Evolutionary conservation across 1,140 invertebrate species (phyloP), one percentile per base, ranked within the genome.

Genomic region (Drosophila athabasca): DNA sequence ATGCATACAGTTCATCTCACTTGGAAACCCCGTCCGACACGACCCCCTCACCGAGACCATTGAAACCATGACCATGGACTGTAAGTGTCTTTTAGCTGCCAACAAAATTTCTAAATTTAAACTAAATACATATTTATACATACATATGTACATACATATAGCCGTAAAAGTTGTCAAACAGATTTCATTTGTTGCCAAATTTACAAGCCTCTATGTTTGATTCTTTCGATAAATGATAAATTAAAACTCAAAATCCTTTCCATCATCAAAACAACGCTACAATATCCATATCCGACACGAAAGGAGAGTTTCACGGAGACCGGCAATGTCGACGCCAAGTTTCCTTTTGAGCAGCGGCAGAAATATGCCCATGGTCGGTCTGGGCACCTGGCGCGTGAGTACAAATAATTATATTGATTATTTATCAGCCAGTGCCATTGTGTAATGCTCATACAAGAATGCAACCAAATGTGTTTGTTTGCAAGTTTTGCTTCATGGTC

Each of bases 371-470:
- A 90, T 94, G 9, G 85, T 97, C 48, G 96, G 96, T n/a, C 91
- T 97, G 5, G 96, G 96, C 7, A 97, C 96, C 6, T 97, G 95
- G 95, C 94, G 95, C 83, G 95, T 95, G 90, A 93, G 92, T 91
- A 2, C 11, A 1, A 13, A 39, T 39, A 4, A 11, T 39, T 39
- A 3, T 39, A 5, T 39, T 39, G 35, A 13, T 13, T 39, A 39
- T 13, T 39, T 1, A 13, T 26, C 3, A 26, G 5, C 24, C 24
- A 26, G 13, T 39, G 5, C 24, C 24, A 26, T 39, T 39, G 11
- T 13, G 11, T 3, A 39, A 39, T 24, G 6, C 6, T 35, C 11
- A 31, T 31, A 11, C 8, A 48, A 22, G 43, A 11, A 45, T 48
- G 9, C 41, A 54, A 76, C 74, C 87, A 17, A 81, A 73, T 73